Evolutionary conservation across 2,797 vertebrate genomes (phyloP).

Genomic region (Neosilurus hyrtlii): DNA sequence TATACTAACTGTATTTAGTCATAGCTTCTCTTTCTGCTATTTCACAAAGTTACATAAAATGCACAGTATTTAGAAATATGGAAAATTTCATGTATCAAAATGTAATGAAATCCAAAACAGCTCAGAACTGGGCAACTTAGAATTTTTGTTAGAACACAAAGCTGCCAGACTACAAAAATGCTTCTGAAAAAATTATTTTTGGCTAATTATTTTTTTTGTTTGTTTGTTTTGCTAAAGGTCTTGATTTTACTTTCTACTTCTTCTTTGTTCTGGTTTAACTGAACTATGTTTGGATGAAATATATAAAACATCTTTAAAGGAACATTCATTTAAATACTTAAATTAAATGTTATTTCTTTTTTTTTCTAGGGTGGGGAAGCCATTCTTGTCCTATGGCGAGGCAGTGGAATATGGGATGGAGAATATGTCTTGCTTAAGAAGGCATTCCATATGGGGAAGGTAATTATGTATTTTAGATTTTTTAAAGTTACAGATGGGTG

Average conservation of each 20-base stretch:
- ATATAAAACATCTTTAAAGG: not conserved
- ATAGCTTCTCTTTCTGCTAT: not conserved
- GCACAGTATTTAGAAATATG: not conserved
- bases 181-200: not conserved
- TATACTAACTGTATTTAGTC: too few relatives aligned
- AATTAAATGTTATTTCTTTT: not conserved
- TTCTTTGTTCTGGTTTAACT: not conserved
- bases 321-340: not conserved
- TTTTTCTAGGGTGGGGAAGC: conserved; percentile 77
- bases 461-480: conserved; percentile 58
- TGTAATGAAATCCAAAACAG: not conserved
- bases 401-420: conserved; percentile 84
- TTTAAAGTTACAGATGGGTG: not conserved
- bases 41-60: not conserved
- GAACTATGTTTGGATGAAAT: not conserved
- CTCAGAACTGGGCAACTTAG: too few relatives aligned
- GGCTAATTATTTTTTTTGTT: not conserved
- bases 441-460: conserved; percentile 86
- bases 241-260: not conserved
- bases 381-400: conserved; percentile 87
- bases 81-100: not conserved
- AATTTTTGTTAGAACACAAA: not conserved
- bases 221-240: not conserved
- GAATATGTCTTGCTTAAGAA: conserved; percentile 79
- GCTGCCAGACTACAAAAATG: not conserved